Evolutionary conservation across 2,888 invertebrate species (phyloP).

Genomic region (Drosophila pseudotakahashii): DNA sequence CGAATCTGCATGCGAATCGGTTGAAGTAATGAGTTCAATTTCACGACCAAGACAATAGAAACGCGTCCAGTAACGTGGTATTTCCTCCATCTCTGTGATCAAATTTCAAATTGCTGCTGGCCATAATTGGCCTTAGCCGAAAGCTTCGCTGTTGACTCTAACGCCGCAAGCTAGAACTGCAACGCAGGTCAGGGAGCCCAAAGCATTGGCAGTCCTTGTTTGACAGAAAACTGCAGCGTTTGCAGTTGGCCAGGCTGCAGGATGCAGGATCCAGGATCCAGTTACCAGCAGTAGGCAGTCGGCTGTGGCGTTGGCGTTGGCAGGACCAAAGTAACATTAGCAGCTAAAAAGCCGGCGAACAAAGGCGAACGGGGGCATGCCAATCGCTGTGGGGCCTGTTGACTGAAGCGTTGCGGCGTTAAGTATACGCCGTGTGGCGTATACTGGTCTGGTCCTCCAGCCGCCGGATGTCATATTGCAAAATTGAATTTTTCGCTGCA

Average conservation of each 20-base stretch:
- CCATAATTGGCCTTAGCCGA: conserved; percentile 29
- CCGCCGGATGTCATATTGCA: conserved; percentile 77
- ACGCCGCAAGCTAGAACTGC: conserved; percentile 22
- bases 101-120: conserved; percentile 14
- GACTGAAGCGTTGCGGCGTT: conserved; percentile 72
- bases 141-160: conserved; percentile 20
- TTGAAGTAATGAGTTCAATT: no score
- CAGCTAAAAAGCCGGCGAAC: conserved; percentile 50
- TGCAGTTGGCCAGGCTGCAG: conserved; percentile 41
- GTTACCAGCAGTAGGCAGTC: conserved; percentile 19
- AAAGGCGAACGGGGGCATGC: conserved; percentile 61
- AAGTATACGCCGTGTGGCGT: conserved; percentile 64
- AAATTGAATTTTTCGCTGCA: conserved; percentile 73
- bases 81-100: conserved; percentile 4
- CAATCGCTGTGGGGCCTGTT: conserved; percentile 56
- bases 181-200: conserved; percentile 1
- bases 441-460: conserved; percentile 4
- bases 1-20: no score
- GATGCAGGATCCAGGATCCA: conserved; percentile 3
- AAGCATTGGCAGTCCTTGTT: conserved; percentile 14
- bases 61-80: neutral
- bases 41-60: neutral
- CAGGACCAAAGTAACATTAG: conserved; percentile 39
- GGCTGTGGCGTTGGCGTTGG: conserved; percentile 12
- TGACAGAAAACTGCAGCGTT: conserved; percentile 59